Conservation (phyloP, 2,113 vertebrate species). For the Hassar affinis region DNA sequence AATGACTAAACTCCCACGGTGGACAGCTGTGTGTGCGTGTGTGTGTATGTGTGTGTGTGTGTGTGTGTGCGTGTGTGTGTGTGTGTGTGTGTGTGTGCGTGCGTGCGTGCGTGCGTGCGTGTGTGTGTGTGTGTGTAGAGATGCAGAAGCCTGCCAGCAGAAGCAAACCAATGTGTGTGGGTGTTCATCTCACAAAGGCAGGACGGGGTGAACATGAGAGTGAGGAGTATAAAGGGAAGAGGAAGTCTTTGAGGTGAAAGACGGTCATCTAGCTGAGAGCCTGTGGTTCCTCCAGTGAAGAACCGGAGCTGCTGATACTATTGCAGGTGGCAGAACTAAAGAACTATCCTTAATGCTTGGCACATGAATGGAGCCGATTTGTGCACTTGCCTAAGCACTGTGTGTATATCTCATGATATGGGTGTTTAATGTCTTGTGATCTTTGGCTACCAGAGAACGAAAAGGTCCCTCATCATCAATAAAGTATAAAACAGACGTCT, state of each 20-base stretch:
- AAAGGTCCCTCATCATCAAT: background rate
- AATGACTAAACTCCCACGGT: conserved; percentile 7
- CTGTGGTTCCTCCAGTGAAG: background rate
- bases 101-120: conserved; percentile 4
- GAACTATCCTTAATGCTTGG: background rate
- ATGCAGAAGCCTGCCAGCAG: background rate
- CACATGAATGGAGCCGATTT: background rate
- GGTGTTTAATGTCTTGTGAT: background rate
- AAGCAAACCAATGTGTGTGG: conserved; percentile 1
- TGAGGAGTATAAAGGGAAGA: background rate
- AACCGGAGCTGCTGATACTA: background rate
- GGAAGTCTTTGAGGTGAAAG: background rate
- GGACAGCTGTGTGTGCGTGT: conserved; percentile 2
- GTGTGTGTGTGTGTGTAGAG: conserved; percentile 2
- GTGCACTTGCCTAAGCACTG: background rate
- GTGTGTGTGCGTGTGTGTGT: conserved; percentile 16
- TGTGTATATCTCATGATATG: background rate
- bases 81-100: conserved; percentile 4
- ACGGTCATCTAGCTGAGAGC: background rate
- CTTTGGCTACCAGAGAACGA: background rate
- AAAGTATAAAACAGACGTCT: background rate
- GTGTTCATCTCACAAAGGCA: background rate
- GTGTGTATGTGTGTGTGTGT: conserved; percentile 14
- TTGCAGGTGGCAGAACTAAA: background rate
- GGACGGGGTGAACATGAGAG: background rate